phyloP scores from a whole-genome alignment of 2,888 invertebrate species.

The Ferdinandea cuprea region DNA sequence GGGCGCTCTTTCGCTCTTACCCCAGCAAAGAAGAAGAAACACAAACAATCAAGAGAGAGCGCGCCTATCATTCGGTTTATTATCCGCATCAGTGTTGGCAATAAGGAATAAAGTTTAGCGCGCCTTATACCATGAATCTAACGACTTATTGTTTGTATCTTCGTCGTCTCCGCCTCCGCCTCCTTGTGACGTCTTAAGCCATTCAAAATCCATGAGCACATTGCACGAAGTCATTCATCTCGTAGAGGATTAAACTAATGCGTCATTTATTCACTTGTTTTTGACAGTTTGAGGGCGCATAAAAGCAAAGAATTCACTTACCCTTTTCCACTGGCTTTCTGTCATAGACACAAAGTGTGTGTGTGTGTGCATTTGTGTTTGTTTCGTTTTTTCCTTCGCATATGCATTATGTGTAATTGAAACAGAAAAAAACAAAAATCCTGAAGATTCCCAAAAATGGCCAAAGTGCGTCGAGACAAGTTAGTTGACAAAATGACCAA shows the following conservation, averaged over 20 bases:
- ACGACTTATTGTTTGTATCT: constrained; percentile 56
- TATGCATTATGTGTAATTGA: constrained; percentile 34
- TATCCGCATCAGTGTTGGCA: constrained; percentile 15
- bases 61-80: constrained; percentile 42
- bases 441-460: constrained; percentile 15
- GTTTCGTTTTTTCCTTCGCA: too few species aligned
- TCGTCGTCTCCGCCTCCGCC: background rate
- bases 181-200: constrained; percentile 21
- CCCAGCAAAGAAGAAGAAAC: constrained; percentile 1
- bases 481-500: constrained; percentile 54
- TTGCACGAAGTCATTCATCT: constrained; percentile 60
- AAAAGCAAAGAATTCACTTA: constrained; percentile 44
- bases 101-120: constrained; percentile 26
- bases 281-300: constrained; percentile 51
- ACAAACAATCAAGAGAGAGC: constrained; percentile 21
- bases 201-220: constrained; percentile 40
- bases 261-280: constrained; percentile 62
- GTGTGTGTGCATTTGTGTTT: background rate
- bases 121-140: constrained; percentile 30
- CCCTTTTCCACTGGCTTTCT: constrained; percentile 9
- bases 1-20: too few species aligned
- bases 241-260: constrained; percentile 64
- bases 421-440: constrained; percentile 20
- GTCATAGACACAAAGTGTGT: background rate
- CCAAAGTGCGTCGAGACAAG: too few species aligned